phyloP scores from a whole-genome alignment of 2,888 invertebrate species.

The Eurois occulta region DNA sequence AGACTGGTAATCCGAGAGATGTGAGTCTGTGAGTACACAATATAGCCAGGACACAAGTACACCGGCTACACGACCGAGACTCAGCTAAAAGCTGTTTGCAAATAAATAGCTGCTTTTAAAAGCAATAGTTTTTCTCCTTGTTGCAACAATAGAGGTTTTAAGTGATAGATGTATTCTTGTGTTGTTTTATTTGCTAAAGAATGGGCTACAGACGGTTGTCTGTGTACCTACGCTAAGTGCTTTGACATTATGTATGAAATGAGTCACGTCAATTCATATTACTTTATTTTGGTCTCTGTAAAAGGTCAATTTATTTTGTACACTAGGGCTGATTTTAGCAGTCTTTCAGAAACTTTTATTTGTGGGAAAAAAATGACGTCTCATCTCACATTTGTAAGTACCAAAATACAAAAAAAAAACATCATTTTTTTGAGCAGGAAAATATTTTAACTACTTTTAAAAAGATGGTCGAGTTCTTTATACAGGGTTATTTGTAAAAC shows the following conservation, averaged over 20 bases:
- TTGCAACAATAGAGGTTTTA: conserved; percentile 55
- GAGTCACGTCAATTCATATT: neutral
- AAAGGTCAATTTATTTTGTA: neutral
- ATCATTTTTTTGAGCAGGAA: too few species aligned
- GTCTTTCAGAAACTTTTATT: neutral
- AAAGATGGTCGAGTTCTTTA: neutral
- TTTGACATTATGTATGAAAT: conserved; percentile 7
- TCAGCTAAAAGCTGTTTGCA: conserved; percentile 68
- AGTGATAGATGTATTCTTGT: conserved; percentile 55
- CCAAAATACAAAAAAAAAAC: neutral
- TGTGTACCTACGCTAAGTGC: conserved; percentile 32
- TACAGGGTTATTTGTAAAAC: too few species aligned
- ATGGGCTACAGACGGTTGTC: conserved; percentile 26
- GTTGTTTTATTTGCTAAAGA: conserved; percentile 42
- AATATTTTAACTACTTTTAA: neutral
- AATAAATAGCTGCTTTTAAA: conserved; percentile 69
- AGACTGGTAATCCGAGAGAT: conserved; percentile 66
- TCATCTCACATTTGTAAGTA: neutral
- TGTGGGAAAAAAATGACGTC: neutral
- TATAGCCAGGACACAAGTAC: conserved; percentile 56
- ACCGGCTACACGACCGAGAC: conserved; percentile 42
- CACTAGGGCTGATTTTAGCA: neutral
- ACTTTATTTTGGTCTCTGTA: neutral
- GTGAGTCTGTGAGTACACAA: conserved; percentile 64
- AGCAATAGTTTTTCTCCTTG: conserved; percentile 63